Percentiles rank a stretch among this genome's conserved stretches.
These are phyloP conservation scores for Scylla paramamosain DNA, from an alignment of 1,140 invertebrate genomes.

Conservation along the genomic window DNA sequence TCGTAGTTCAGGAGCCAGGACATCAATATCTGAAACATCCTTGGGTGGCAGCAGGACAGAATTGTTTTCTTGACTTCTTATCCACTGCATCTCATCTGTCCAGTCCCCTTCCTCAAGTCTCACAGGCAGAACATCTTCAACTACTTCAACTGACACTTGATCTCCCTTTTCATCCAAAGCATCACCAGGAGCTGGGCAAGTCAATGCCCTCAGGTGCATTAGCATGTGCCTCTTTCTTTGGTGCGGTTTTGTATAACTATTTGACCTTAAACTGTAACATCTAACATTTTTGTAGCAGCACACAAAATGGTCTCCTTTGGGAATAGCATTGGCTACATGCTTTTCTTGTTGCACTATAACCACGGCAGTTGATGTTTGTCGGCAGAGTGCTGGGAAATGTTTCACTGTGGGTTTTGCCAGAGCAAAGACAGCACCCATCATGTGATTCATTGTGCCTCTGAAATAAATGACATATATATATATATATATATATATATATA, in stretches of 20 bases:
- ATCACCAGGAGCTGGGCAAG: neutral
- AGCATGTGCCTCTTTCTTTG: neutral
- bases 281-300: neutral
- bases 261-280: neutral
- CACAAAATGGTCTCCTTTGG: neutral
- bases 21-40: constrained; percentile 46
- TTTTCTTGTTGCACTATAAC: neutral
- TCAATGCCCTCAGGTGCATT: neutral
- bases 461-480: constrained; percentile 14
- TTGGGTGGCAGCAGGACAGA: constrained; percentile 41
- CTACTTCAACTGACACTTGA: neutral
- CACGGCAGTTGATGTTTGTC: neutral
- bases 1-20: constrained; percentile 43
- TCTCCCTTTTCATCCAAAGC: neutral
- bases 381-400: neutral
- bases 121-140: neutral
- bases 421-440: neutral
- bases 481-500: too few relatives aligned
- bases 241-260: neutral
- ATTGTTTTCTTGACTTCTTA: constrained; percentile 37
- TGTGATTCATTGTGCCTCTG: constrained; percentile 21
- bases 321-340: neutral
- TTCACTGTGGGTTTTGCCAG: neutral
- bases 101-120: constrained; percentile 15
- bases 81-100: constrained; percentile 44